Evolutionary conservation across 2,888 invertebrate species (phyloP), one percentile per base, ranked within the genome.

Genomic region (Mimas tiliae): DNA sequence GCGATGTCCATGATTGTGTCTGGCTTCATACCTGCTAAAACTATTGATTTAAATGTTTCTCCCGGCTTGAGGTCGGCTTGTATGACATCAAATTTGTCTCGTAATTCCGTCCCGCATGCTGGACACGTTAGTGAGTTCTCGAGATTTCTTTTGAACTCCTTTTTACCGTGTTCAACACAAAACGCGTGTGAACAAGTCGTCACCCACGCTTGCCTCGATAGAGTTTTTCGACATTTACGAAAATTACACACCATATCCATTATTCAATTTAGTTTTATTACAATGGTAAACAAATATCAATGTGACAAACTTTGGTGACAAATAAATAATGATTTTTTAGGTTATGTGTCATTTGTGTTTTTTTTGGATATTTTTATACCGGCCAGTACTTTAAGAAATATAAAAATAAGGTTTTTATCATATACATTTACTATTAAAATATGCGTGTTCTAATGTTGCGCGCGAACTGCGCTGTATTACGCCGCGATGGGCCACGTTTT

Each of bases 111-210:
- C 50, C 90, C 91, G 75, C 94, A 94, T 53, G 94, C 94, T 33
- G 94, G 93, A 78, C 94, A 94, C 16, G 86, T 90, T 63, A 94
- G 72, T 27, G 84, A 83, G 74, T 94, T 93, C 74, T 91, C 91
- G 66, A 87, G 78, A 69, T 89, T 91, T 72, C 90, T 84, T 78
- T 86, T 90, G 70, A 94, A 93, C 78, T 94, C 93, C 67, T 83
- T 86, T 81, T 93, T 92, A 8, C 94, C 94, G 71, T 94, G 94
- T 73, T 94, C 94, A 52, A 89, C 86, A 73, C 94, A 94, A 85
- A 94, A 94, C 71, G 94, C 94, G 76, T 94, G 94, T 51, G 94
- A 94, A 84, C 94, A 94, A 65, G 93, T 93, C 63, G 94, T 94
- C 50, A 94, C 93, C 92, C 94, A 94, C 55, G 94, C 94, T 78